Base-by-base conservation (phyloP, 2,888 invertebrate genomes). In the Ypsolopha sequella region DNA sequence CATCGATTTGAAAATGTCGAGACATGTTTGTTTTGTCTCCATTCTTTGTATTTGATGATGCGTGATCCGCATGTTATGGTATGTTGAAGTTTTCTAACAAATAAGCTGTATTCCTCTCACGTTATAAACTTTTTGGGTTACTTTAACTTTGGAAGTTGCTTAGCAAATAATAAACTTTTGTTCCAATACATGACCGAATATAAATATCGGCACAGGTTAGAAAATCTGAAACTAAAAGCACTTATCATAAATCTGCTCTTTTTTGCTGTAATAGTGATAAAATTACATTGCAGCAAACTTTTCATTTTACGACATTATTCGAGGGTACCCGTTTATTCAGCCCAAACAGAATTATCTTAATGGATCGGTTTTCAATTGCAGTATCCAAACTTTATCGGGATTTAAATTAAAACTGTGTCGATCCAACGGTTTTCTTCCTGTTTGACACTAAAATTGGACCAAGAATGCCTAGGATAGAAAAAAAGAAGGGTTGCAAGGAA, bases 341-440 rank as follows among this genome's bases (percentile, higher is more conserved):
- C 2, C 24, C 48, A 48, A 48, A 48, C 48, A 48, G 38, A 48
- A 48, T 48, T 48, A 48, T 48, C 48, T 48, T 48, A 48, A 48
- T 48, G 38, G 48, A 48, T 48, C 48, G 48, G 36, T 38, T 48
- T 48, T 48, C 48, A 24, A 48, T 48, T 48, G 48, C 36, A 36
- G 14, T 33, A 39, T n/a, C n/a, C 38, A 36, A 13, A 48, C 36
- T 36, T 48, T 48, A 48, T 36, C 36, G 14, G 48, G 24, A 24
- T 38, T 38, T 9, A 48, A 48, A 48, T 48, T 48, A 36, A 48
- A 48, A 48, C 24, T 48, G 36, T 24, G 13, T 46, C 35, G 43
- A 35, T 34, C 6, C 34, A 46, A 35, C 24, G 24, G 24, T 24
- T 24, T 24, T 3, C 24, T 24, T n/a, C n/a, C n/a, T n/a, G n/a